Conservation (phyloP, 2,113 vertebrate species). For the Lasiurus borealis region DNA sequence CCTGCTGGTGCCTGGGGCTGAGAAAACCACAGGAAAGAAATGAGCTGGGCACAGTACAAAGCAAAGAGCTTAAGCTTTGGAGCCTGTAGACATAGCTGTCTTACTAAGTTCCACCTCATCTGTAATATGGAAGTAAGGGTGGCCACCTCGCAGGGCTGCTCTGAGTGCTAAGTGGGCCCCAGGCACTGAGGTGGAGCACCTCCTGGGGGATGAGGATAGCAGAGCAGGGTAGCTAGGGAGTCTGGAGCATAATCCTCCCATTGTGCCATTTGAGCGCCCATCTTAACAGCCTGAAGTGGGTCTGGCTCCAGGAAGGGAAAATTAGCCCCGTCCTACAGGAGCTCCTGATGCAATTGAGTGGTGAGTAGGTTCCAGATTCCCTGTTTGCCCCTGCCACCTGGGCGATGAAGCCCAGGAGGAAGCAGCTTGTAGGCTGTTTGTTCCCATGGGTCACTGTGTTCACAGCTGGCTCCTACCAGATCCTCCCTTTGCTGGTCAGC, state of each 20-base stretch:
- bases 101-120: background rate
- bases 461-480: background rate
- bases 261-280: background rate
- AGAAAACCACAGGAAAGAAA: constrained; percentile 6
- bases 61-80: background rate
- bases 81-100: background rate
- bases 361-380: background rate
- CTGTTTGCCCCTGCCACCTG: constrained; percentile 34
- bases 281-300: background rate
- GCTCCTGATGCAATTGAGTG: background rate
- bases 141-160: background rate
- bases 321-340: background rate
- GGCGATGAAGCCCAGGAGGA: background rate
- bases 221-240: background rate
- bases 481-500: background rate
- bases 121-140: background rate
- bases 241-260: background rate
- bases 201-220: background rate
- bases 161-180: background rate
- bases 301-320: background rate
- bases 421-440: constrained; percentile 31
- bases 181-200: background rate
- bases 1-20: background rate
- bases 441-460: constrained; percentile 36
- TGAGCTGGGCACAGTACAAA: background rate